Percentiles rank a stretch among this genome's conserved stretches.
Evolutionary conservation across 2,888 invertebrate species (phyloP).

Genomic region (Conops quadrifasciatus): DNA sequence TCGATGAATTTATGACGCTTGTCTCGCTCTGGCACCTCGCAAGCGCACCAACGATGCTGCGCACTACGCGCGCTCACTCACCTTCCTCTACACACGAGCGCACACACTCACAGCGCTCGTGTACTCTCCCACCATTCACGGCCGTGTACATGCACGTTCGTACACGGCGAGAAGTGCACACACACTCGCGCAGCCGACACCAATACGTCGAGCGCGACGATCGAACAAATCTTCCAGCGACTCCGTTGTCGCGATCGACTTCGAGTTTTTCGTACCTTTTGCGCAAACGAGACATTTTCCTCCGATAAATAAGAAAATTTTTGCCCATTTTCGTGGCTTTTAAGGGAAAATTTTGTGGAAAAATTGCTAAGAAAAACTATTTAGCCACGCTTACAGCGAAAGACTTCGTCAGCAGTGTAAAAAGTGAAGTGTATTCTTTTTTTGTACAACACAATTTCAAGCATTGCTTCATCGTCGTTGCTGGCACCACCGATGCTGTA

Average conservation of each 20-base stretch:
- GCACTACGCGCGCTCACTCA: constrained; percentile 27
- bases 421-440: constrained; percentile 25
- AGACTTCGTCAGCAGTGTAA: constrained; percentile 10
- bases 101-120: constrained; percentile 17
- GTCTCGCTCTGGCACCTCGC: constrained; percentile 27
- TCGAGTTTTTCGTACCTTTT: constrained; percentile 62
- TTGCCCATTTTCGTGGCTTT: constrained; percentile 30
- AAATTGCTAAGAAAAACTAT: constrained; percentile 26
- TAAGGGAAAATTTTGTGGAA: constrained; percentile 10
- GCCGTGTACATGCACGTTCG: constrained; percentile 28
- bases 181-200: constrained; percentile 9
- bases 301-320: constrained; percentile 45
- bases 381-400: constrained; percentile 17
- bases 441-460: constrained; percentile 5
- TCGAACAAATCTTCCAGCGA: constrained; percentile 31
- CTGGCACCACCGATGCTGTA: constrained; percentile 27
- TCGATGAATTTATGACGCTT: constrained; percentile 27
- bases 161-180: no score
- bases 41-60: not conserved
- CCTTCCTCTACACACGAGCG: constrained; percentile 34
- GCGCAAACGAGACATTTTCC: constrained; percentile 50
- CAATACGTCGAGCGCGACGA: constrained; percentile 40
- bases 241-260: constrained; percentile 49
- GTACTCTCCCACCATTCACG: constrained; percentile 5
- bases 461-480: constrained; percentile 22